Evolutionary conservation across 2,797 vertebrate genomes (phyloP).

Genomic region (Setipinna tenuifilis): DNA sequence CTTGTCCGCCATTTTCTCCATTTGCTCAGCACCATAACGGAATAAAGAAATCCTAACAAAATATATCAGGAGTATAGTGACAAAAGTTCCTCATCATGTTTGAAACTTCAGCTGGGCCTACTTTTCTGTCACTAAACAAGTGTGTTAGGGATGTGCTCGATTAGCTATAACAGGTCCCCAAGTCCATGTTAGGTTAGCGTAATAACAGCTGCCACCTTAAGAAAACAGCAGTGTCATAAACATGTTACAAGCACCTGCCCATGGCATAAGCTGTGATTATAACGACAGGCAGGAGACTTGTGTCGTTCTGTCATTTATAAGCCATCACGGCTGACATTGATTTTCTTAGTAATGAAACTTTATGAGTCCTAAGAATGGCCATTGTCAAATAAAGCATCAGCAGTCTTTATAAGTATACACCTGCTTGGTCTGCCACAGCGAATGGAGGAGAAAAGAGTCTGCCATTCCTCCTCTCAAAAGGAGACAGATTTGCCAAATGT

Average conservation of each 20-base stretch:
- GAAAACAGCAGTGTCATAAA: conserved; percentile 16
- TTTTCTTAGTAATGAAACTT: not conserved
- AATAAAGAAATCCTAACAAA: not conserved
- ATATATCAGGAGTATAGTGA: not conserved
- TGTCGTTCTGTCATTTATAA: conserved; percentile 8
- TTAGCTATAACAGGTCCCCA: not conserved
- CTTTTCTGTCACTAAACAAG: conserved; percentile 9
- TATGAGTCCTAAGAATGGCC: conserved; percentile 8
- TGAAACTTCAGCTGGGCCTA: not conserved
- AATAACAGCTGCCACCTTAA: conserved; percentile 10
- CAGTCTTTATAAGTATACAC: conserved; percentile 7
- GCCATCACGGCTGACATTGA: not conserved
- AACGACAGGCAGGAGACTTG: not conserved
- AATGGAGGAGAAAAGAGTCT: conserved; percentile 23
- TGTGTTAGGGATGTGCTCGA: not conserved
- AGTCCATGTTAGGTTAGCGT: conserved; percentile 7
- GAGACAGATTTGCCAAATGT: conserved; percentile 36
- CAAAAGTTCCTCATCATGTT: not conserved
- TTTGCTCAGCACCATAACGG: not conserved
- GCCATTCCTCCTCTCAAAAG: conserved; percentile 37
- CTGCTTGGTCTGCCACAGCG: not conserved
- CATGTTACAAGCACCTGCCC: conserved; percentile 24
- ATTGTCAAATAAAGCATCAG: conserved; percentile 19
- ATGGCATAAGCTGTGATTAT: not conserved
- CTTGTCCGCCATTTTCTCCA: not conserved